Evolutionary conservation across 2,797 vertebrate genomes (phyloP), one percentile per base, ranked within the genome.

Genomic region (Lateolabrax maculatus): DNA sequence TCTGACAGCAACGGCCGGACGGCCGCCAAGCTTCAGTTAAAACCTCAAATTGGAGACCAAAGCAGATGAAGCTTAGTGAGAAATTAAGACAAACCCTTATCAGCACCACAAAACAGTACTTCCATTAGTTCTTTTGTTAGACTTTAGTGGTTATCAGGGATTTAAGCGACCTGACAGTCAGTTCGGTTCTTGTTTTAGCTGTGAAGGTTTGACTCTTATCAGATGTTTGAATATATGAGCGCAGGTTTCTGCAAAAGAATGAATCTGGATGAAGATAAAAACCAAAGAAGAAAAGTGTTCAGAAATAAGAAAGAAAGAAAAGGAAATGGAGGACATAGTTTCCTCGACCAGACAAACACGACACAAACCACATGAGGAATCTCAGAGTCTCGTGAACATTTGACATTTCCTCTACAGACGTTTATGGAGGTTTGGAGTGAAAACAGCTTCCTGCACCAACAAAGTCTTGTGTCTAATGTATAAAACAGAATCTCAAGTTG

Each of bases 21-120:
- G 52, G 44, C 15, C 37, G 19, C 13, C 7, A 36, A 43, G 49
- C 69, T 65, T 41, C 61, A 4, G 29, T 34, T 77, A 80, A 84
- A 83, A 79, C 37, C 80, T 49, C 1, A 1, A 70, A 71, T 73
- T 34, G 63, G 60, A 65, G 46, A 76, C 5, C 64, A 61, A 39
- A 75, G 79, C 56, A 51, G 79, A 83, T 37, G 78, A 75, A 83
- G 85, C 71, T 87, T 77, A 84, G 57, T 3, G 57, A 53, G 83
- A 84, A 71, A 75, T 76, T 61, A 87, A 79, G 71, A 76, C 68
- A 48, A 75, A 84, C 61, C 71, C 61, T 72, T 21, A 15, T 36
- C 31, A 65, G 39, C 52, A 12, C 5, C 53, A 46, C 44, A 29
- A n/a, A 53, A 55, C 56, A 23, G 15, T 37, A 58, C 63, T 64